These are phyloP conservation scores for Scaptomyza polygonia DNA, from an alignment of 2,888 invertebrate genomes.

Conservation along the genomic window DNA sequence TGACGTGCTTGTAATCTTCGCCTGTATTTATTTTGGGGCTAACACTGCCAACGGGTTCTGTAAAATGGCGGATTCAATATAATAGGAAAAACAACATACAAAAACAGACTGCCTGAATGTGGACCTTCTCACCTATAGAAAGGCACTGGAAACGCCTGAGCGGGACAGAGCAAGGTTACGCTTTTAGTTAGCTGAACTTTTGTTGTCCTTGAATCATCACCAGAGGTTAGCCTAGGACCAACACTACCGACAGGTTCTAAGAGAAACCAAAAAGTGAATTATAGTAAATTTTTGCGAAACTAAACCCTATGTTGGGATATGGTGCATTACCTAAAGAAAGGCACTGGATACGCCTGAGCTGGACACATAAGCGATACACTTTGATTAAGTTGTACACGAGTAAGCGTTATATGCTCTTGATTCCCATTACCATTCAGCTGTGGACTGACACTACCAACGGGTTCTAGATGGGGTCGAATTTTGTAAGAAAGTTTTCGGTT, in stretches of 20 bases:
- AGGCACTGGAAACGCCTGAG: constrained; percentile 89
- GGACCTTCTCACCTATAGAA: constrained; percentile 87
- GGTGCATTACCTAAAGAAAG: constrained; percentile 87
- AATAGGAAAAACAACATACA: not conserved
- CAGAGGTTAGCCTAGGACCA: constrained; percentile 88
- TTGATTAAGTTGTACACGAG: constrained; percentile 84
- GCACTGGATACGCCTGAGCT: constrained; percentile 89
- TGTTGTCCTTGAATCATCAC: constrained; percentile 87
- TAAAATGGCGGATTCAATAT: constrained; percentile 26
- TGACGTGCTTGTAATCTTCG: constrained; percentile 86
- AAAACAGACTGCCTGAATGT: constrained; percentile 64
- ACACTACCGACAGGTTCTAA: constrained; percentile 86
- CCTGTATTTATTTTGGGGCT: constrained; percentile 88
- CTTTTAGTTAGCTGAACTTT: constrained; percentile 85
- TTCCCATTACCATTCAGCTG: constrained; percentile 87
- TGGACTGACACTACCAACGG: constrained; percentile 87
- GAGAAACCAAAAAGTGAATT: constrained; percentile 1
- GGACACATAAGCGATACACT: constrained; percentile 89
- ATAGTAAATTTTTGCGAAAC: not conserved
- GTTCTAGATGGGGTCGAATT: constrained; percentile 76
- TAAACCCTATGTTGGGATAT: constrained; percentile 44
- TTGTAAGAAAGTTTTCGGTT: not conserved
- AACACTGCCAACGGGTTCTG: constrained; percentile 84
- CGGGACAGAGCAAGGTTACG: constrained; percentile 87
- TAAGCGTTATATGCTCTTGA: constrained; percentile 86